Base-by-base conservation (phyloP, 2,888 invertebrate species). In the Steinernema carpocapsae region DNA sequence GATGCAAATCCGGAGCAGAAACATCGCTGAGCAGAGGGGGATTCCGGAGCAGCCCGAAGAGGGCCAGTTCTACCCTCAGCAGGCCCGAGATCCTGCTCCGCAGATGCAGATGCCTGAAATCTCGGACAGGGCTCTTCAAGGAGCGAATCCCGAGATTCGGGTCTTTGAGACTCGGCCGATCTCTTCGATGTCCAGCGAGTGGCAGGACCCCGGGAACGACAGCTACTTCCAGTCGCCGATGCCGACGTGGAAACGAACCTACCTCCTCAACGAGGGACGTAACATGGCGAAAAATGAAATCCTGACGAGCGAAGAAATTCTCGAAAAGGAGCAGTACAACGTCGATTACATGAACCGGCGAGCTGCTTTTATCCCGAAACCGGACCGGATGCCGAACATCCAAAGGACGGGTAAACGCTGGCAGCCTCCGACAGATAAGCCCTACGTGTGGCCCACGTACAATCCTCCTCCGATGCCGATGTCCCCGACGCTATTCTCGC, bases 381-480 rank as follows among this genome's bases (percentile, higher is more conserved):
- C 82, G 7, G 83, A 84, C 14, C 72, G 74, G 10, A 74, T 75
- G 26, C 84, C 84, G 26, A 14, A 48, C 14, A 48, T 48, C 14
- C 48, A 48, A 10, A 37, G 85, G 45, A 76, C 81, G 7, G 87
- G 88, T 3, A 79, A 76, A 48, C 75, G 86, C 24, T 87, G 88
- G 88, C 85, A 87, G 46, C 88, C 88, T 22, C 88, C 88, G 7
- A 86, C 87, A 17, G 88, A 88, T 52, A 81, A 82, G 71, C 86
- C 87, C 6, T 87, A 79, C 59, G 71, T 82, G n/a, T 80, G 82
- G 81, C 81, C 79, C 17, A n/a, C 64, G 17, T 29, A 64, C 64
- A 29, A 64, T 29, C 17, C 64, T 6, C 37, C 64, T 17, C 64
- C 64, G 64, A 48, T 48, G 48, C 37, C 37, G 37, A 64, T 64